Percentiles rank a stretch among this genome's conserved stretches.
phyloP scores from a whole-genome alignment of 2,113 vertebrate species.

The Rostratula benghalensis region DNA sequence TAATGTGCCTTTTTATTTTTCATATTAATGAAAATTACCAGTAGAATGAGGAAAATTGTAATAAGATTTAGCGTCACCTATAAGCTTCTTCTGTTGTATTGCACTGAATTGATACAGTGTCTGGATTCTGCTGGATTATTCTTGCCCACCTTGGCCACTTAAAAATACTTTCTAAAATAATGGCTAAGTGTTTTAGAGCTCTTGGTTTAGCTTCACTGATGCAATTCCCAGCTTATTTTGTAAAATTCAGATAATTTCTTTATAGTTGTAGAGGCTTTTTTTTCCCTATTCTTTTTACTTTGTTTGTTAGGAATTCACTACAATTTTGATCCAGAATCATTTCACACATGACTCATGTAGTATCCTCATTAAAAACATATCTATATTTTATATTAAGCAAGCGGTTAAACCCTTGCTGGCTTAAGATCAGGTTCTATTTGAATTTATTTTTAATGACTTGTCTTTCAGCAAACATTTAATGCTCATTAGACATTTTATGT shows the following conservation, averaged over 20 bases:
- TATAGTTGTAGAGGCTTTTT: not conserved
- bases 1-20: constrained; percentile 69
- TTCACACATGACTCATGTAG: not conserved
- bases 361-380: not conserved
- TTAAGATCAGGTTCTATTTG: not conserved
- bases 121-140: not conserved
- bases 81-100: not conserved
- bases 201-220: not conserved
- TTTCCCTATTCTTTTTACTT: not conserved
- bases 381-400: not conserved
- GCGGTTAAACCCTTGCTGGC: not conserved
- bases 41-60: constrained; percentile 47
- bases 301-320: not conserved
- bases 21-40: constrained; percentile 62
- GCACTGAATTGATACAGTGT: not conserved
- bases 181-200: not conserved
- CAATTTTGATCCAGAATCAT: not conserved
- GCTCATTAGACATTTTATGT: not conserved
- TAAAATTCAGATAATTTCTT: not conserved
- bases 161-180: not conserved
- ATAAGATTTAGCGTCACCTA: constrained; percentile 20
- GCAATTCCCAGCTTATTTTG: not conserved
- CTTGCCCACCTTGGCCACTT: not conserved
- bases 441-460: not conserved
- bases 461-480: not conserved